Conservation (phyloP, 1,140 invertebrate genomes). For the Plectrocnemia conspersa region DNA sequence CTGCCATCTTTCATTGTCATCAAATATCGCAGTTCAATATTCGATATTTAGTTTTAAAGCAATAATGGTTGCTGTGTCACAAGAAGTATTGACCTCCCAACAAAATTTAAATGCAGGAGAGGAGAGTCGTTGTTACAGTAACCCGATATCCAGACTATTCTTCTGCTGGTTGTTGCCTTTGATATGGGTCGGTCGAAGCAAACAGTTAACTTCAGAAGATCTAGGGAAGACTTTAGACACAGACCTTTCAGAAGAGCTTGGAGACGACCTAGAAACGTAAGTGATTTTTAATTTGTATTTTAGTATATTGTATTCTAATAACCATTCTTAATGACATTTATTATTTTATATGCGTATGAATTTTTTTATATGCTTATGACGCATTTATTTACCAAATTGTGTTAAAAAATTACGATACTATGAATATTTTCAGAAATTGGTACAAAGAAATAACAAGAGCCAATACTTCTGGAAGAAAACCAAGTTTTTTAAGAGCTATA, state of each 20-base stretch:
- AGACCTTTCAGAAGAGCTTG: constrained; percentile 18
- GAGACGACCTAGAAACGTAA: constrained; percentile 21
- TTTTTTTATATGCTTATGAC: background rate
- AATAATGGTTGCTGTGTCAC: too few species aligned
- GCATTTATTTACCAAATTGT: background rate
- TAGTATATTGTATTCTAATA: background rate
- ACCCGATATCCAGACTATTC: constrained; percentile 4
- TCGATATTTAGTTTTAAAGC: too few species aligned
- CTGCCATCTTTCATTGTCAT: too few species aligned
- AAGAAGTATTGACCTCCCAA: too few species aligned
- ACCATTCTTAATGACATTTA: background rate
- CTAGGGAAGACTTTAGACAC: background rate
- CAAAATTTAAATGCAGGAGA: too few species aligned
- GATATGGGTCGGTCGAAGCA: background rate
- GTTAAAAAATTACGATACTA: constrained; percentile 7
- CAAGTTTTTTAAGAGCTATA: constrained; percentile 19
- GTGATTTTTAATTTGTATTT: background rate
- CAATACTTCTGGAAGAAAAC: constrained; percentile 14
- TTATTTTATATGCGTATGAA: background rate
- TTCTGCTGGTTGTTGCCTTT: constrained; percentile 6
- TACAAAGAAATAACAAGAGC: constrained; percentile 17
- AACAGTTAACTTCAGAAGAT: constrained; percentile 12
- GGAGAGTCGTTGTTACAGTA: constrained; percentile 3
- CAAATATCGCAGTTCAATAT: too few species aligned
- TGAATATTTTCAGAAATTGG: constrained; percentile 25